Evolutionary conservation across 2,888 invertebrate species (phyloP).

Genomic region (Nematopogon swammerdamellus): DNA sequence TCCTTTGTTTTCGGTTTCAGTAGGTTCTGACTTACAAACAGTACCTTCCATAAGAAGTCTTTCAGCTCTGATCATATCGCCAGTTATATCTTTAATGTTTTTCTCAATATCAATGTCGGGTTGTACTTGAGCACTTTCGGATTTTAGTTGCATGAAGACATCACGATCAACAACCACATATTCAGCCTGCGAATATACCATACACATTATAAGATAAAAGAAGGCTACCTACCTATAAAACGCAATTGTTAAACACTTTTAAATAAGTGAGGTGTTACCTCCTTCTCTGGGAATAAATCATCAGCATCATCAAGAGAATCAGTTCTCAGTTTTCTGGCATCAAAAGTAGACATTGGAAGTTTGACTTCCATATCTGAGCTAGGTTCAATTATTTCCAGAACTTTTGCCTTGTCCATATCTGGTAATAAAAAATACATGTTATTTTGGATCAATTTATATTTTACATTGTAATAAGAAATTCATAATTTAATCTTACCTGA

Average conservation of each 20-base stretch:
- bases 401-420: constrained; percentile 54
- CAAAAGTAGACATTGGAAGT: constrained; percentile 36
- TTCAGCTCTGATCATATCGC: no score
- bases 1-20: no score
- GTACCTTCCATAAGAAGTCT: no score
- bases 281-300: constrained; percentile 47
- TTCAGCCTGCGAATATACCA: neutral
- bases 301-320: constrained; percentile 52
- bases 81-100: no score
- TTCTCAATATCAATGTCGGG: neutral
- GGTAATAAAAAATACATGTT: constrained; percentile 13
- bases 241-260: no score
- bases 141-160: constrained; percentile 1
- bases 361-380: constrained; percentile 39
- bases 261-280: no score
- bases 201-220: no score
- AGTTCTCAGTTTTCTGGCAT: constrained; percentile 41
- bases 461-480: constrained; percentile 2
- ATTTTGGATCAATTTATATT: neutral
- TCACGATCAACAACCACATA: neutral
- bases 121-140: constrained; percentile 1
- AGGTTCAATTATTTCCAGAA: constrained; percentile 51
- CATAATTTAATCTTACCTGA: constrained; percentile 29
- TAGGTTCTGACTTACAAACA: no score
- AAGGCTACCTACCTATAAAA: no score